These are phyloP conservation scores for Poecilia velifera DNA, from an alignment of 2,797 vertebrate species.

Conservation along the genomic window DNA sequence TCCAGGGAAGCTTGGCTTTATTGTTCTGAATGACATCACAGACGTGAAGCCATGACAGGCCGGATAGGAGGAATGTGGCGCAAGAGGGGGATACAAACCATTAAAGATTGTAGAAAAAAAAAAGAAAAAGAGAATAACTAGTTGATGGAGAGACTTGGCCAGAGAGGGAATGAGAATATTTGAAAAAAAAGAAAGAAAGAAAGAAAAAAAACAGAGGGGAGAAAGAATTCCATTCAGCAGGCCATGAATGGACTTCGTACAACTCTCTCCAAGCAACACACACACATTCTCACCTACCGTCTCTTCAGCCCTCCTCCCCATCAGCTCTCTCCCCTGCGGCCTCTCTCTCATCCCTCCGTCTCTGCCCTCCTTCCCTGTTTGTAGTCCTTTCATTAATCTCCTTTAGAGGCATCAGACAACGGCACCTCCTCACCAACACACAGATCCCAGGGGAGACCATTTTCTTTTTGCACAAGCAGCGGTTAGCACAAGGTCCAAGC, in stretches of 20 bases:
- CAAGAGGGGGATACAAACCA: slow-evolving; percentile 50
- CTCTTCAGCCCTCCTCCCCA: slow-evolving; percentile 46
- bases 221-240: slow-evolving; percentile 82
- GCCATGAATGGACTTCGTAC: slow-evolving; percentile 81
- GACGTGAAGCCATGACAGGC: slow-evolving; percentile 73
- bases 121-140: slow-evolving; percentile 27
- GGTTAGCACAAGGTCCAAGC: slow-evolving; percentile 19
- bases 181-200: slow-evolving; percentile 56
- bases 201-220: slow-evolving; percentile 40
- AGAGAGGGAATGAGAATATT: slow-evolving; percentile 57
- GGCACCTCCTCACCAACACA: slow-evolving; percentile 19
- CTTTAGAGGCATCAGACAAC: slow-evolving; percentile 72
- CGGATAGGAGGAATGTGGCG: slow-evolving; percentile 73
- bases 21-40: slow-evolving; percentile 80
- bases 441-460: slow-evolving; percentile 39
- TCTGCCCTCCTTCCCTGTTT: slow-evolving; percentile 66
- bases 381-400: slow-evolving; percentile 76
- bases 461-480: slow-evolving; percentile 40
- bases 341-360: slow-evolving; percentile 67
- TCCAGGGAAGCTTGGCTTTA: slow-evolving; percentile 70
- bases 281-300: slow-evolving; percentile 45
- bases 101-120: slow-evolving; percentile 26
- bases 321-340: slow-evolving; percentile 43
- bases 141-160: slow-evolving; percentile 45
- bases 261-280: slow-evolving; percentile 48